Percentiles rank a stretch among this genome's conserved stretches.
These are phyloP conservation scores for Telmatherina bonti DNA, from an alignment of 2,797 vertebrate genomes.

Conservation along the genomic window DNA sequence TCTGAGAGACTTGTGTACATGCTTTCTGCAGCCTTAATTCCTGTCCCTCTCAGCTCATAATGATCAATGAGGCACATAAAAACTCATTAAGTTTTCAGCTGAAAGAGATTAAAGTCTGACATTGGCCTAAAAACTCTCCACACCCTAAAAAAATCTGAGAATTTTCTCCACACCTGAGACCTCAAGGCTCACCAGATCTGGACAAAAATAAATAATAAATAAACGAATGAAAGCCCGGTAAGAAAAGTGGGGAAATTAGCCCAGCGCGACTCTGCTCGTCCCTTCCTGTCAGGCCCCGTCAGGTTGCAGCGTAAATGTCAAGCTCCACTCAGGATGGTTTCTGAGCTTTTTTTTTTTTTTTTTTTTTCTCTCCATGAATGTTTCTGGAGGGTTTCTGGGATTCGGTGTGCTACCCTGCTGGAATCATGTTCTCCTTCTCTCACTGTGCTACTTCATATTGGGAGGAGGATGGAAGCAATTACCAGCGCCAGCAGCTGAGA, in stretches of 20 bases:
- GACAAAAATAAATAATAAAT: constrained; percentile 9
- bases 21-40: constrained; percentile 19
- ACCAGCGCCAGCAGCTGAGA: constrained; percentile 75
- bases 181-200: constrained; percentile 2
- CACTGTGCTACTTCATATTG: constrained; percentile 48
- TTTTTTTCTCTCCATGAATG: constrained; percentile 23
- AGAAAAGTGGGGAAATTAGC: constrained; percentile 30
- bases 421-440: constrained; percentile 64
- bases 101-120: constrained; percentile 27
- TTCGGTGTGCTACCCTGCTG: constrained; percentile 50
- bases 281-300: constrained; percentile 57
- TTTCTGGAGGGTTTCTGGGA: constrained; percentile 38
- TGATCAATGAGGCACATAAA: constrained; percentile 32
- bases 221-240: background rate
- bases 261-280: constrained; percentile 38
- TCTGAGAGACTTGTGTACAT: constrained; percentile 13
- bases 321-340: constrained; percentile 40
- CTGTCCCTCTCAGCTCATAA: constrained; percentile 18
- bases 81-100: constrained; percentile 44
- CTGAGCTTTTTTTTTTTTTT: constrained; percentile 37
- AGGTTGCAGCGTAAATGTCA: constrained; percentile 39
- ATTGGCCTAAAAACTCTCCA: constrained; percentile 1
- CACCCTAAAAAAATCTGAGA: constrained; percentile 5
- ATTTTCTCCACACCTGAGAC: constrained; percentile 21
- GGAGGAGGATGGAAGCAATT: constrained; percentile 80